A percentile compares a stretch with the other conserved stretches of the same genome.
These are phyloP conservation scores for Morpho deidamia DNA, from an alignment of 2,888 invertebrate genomes.

Conservation along the genomic window DNA sequence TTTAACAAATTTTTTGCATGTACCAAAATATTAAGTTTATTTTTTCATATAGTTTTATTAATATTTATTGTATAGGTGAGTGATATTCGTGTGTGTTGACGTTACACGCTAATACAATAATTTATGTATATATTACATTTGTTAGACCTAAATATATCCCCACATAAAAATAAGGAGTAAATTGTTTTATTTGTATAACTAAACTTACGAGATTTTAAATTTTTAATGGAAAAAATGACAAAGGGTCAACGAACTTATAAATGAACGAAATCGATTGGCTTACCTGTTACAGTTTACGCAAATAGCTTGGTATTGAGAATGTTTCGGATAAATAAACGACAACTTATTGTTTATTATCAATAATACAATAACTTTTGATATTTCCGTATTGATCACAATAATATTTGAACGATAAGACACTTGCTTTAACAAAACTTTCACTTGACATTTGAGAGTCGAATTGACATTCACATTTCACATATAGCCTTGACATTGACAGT, in stretches of 20 bases:
- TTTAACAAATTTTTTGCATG: no score
- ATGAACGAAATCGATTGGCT: conserved; percentile 21
- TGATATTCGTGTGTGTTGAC: no score
- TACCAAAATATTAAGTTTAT: no score
- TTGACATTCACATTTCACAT: conserved; percentile 22
- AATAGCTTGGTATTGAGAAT: not conserved
- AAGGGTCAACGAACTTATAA: conserved; percentile 19
- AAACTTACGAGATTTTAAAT: no score
- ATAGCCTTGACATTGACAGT: conserved; percentile 4
- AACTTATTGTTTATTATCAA: not conserved
- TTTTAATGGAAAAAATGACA: conserved; percentile 3
- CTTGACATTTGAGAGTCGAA: conserved; percentile 11
- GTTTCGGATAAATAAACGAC: not conserved
- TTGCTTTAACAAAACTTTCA: conserved; percentile 3
- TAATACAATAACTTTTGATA: not conserved
- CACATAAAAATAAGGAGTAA: no score
- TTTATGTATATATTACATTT: no score
- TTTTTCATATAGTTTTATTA: no score
- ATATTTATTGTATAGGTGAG: no score
- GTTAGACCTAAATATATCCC: no score
- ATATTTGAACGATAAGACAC: conserved; percentile 1
- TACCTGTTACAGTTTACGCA: conserved; percentile 12
- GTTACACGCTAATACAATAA: no score
- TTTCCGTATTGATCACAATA: not conserved
- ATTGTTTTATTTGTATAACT: no score